Percentiles rank a stretch among this genome's conserved stretches.
Evolutionary conservation across 1,140 invertebrate genomes (phyloP).

Genomic region (Cydia amplana): DNA sequence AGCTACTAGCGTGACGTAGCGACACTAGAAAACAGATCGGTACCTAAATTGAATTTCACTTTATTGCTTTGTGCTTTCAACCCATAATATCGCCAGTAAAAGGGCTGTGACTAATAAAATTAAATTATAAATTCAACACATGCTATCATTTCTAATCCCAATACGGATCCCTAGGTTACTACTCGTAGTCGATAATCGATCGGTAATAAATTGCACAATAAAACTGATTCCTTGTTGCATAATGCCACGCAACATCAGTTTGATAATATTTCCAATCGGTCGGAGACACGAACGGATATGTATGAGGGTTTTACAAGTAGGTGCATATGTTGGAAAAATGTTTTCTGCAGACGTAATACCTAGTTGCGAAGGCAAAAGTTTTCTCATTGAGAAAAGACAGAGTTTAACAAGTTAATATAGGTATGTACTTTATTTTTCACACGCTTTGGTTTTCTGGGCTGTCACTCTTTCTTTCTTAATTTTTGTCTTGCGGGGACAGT

Average conservation of each 20-base stretch:
- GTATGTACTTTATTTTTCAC: too few species aligned
- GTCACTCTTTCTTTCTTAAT: too few species aligned
- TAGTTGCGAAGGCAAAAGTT: too few species aligned
- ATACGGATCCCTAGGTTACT: not conserved
- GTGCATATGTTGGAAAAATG: not conserved
- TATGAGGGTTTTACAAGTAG: not conserved
- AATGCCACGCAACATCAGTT: slow-evolving; percentile 6
- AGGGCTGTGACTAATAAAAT: not conserved
- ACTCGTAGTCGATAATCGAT: not conserved
- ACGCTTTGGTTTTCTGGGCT: too few species aligned
- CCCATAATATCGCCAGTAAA: not conserved
- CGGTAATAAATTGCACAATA: slow-evolving; percentile 11
- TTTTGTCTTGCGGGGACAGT: too few species aligned
- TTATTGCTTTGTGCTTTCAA: too few species aligned
- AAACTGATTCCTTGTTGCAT: slow-evolving; percentile 16
- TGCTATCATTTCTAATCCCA: not conserved
- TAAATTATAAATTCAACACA: not conserved
- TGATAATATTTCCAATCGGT: slow-evolving; percentile 8
- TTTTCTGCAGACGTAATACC: not conserved
- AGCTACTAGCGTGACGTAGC: too few species aligned
- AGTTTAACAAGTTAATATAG: too few species aligned
- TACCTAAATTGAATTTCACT: too few species aligned
- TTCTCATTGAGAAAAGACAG: too few species aligned
- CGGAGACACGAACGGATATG: not conserved
- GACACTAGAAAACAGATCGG: too few species aligned